Base-by-base conservation (phyloP, 2,797 vertebrate species). In the Pelobates cultripes region DNA sequence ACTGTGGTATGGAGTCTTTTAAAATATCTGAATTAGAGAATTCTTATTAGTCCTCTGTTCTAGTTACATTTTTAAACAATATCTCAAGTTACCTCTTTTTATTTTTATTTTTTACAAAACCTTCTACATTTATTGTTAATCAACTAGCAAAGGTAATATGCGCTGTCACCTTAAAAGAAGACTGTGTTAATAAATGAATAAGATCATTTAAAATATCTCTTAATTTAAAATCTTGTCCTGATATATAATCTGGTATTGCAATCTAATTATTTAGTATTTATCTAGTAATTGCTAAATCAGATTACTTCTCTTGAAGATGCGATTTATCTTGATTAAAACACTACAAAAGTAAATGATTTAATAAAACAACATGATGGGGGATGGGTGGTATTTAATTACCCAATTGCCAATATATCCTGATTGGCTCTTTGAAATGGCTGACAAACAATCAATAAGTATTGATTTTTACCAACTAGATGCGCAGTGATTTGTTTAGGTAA, bases 351-450 rank as follows among this genome's bases (percentile, higher is more conserved):
- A 86, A 88, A 87, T 84, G 84, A 86, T 85, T 88, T 88, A 86
- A 87, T 82, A 85, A 78, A 83, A 81, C 79, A 86, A 68, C 71
- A 84, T 87, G 77, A 4, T 73, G 85, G 86, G 85, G 80, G 14
- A 86, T 85, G 80, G 87, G 82, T 86, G 88, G 88, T 90, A 90
- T 92, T 92, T 91, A 89, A 90, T 92, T 89, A 82, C 89, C 89
- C 88, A 60, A 86, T 87, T 90, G 87, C 86, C 89, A 88, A 84
- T 88, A 86, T 85, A 85, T 88, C 89, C 85, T 89, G 85, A 92
- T 90, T 73, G 75, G 74, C 85, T 91, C 70, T 85, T 86, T 87
- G 83, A 55, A 87, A 86, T 83, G 0, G 0, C 79, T 86, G 88
- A 85, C 77, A 84, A 88, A 85, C 82, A 86, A 91, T 86, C 0